phyloP scores from a whole-genome alignment of 2,888 invertebrate species.

The Archips crataeganus region DNA sequence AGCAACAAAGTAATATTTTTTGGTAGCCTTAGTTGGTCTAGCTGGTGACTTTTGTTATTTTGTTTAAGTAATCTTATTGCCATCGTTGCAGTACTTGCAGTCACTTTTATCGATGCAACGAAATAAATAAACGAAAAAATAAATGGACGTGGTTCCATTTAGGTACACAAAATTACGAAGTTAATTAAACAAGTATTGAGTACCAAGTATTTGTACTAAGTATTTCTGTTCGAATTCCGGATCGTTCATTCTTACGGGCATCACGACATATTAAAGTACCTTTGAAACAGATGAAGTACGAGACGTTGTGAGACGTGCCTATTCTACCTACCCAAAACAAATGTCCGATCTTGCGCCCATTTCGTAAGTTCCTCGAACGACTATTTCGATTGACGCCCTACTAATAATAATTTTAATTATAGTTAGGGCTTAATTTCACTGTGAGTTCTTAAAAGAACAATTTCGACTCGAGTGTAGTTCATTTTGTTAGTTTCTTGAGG shows the following conservation, averaged over 20 bases:
- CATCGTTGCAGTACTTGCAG: too few species aligned
- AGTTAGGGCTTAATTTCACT: slow-evolving; percentile 52
- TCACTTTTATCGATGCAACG: too few species aligned
- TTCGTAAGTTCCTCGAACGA: slow-evolving; percentile 83
- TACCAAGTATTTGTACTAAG: not conserved
- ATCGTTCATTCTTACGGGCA: not conserved
- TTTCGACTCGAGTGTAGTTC: slow-evolving; percentile 48
- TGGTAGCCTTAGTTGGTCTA: too few species aligned
- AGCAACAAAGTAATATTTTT: too few species aligned
- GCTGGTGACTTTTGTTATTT: too few species aligned
- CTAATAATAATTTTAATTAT: slow-evolving; percentile 53
- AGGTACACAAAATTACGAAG: not conserved
- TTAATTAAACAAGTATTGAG: not conserved
- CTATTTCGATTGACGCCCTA: slow-evolving; percentile 76
- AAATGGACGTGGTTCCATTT: too few species aligned
- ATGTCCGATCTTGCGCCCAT: slow-evolving; percentile 85
- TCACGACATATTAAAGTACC: slow-evolving; percentile 47
- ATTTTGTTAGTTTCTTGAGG: slow-evolving; percentile 51
- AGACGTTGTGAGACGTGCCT: slow-evolving; percentile 50
- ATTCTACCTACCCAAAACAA: slow-evolving; percentile 71
- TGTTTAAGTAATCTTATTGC: too few species aligned
- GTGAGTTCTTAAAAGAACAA: slow-evolving; percentile 47
- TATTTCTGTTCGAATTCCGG: not conserved
- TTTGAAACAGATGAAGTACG: slow-evolving; percentile 54
- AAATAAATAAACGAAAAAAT: too few species aligned